Conservation (phyloP, 2,797 vertebrate genomes). For the Botia kubotai region DNA sequence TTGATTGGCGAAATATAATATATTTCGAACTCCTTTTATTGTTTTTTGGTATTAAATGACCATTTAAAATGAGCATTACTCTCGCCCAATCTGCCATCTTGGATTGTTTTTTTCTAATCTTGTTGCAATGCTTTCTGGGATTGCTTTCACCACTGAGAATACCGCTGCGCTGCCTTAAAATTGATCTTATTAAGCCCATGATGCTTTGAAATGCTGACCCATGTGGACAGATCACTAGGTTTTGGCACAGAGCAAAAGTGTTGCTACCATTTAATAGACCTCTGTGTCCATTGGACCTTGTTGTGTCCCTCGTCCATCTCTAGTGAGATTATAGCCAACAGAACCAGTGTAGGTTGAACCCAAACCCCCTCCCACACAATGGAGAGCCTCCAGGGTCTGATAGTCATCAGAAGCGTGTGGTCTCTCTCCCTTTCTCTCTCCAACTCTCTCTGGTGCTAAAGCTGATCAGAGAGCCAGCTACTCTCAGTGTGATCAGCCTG, state of each 20-base stretch:
- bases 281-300: constrained; percentile 12
- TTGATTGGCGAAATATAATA: too few relatives aligned
- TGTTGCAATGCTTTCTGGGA: neutral
- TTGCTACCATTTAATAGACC: constrained; percentile 3
- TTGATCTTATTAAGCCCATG: neutral
- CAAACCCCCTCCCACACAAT: constrained; percentile 34
- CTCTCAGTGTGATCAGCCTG: constrained; percentile 53
- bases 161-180: neutral
- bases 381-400: constrained; percentile 31
- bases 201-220: neutral
- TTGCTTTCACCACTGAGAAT: neutral
- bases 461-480: constrained; percentile 60
- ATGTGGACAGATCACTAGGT: neutral
- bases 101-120: too few relatives aligned
- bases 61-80: too few relatives aligned
- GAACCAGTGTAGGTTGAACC: constrained; percentile 41
- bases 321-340: constrained; percentile 20
- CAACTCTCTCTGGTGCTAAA: constrained; percentile 45
- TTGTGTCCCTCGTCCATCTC: constrained; percentile 23
- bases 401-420: constrained; percentile 42
- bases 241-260: neutral
- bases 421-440: constrained; percentile 13
- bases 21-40: too few relatives aligned
- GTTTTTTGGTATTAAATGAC: too few relatives aligned
- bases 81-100: too few relatives aligned